Base-by-base conservation (phyloP, 1,140 invertebrate genomes). In the Pseudomyrmex dendroicus region DNA sequence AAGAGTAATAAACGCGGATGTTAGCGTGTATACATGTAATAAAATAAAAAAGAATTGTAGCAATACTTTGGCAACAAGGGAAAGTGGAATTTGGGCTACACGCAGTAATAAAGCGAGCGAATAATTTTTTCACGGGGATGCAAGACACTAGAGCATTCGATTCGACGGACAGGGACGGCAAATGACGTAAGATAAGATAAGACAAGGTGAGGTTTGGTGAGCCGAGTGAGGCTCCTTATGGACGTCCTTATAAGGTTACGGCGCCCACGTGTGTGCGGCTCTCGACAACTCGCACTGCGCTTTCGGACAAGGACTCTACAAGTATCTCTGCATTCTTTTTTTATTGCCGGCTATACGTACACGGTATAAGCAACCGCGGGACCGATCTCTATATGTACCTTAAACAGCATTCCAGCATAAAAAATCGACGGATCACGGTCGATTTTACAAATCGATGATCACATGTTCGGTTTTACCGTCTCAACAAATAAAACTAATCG, bases 251-350 rank as follows among this genome's bases (percentile, higher is more conserved):
- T 91, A 91, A 87, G 90, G 90, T 22, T 72, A 56, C 76, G 66
- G 77, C 89, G 90, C 90, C 90, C 88, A 91, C 90, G 84, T 84
- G 89, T 62, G 12, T 44, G 78, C 66, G 46, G 44, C n/a, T 63
- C 50, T 67, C 80, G 73, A 76, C 62, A 57, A 68, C 83, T 70
- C 70, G 80, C 68, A 56, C 62, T 68, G 83, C 64, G 86, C 84
- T 90, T 91, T 91, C 80, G 83, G 88, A 72, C 89, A 87, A 89
- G 90, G 85, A 87, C 87, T 89, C 73, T 87, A 80, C 48, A 59
- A 46, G 48, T 35, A 25, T 68, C 62, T 83, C 73, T 83, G 20
- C n/a, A 20, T n/a, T 64, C 25, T 57, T 77, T 77, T 70, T 59
- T 68, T 68, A n/a, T 57, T 8, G 13, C 2, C 35, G 13, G 5